Conservation (phyloP, 2,888 invertebrate species). For the Leptogaster cylindrica region DNA sequence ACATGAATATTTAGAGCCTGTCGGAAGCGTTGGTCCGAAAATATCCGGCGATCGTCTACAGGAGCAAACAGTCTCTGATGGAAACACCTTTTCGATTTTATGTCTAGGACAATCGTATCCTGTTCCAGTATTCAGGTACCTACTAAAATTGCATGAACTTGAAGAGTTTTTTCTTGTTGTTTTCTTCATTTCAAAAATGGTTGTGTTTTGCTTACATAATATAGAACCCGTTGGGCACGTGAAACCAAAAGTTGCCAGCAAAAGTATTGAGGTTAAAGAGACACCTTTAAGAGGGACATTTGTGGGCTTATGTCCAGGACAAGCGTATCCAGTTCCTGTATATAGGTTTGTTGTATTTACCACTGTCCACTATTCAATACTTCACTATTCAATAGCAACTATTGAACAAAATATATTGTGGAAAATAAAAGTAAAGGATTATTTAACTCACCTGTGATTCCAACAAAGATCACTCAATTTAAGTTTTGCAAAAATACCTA, state of each 20-base stretch:
- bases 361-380: too few species aligned
- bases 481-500: too few species aligned
- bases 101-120: conserved; percentile 80
- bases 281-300: conserved; percentile 50
- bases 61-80: conserved; percentile 62
- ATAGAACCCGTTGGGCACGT: conserved; percentile 59
- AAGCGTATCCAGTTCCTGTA: conserved; percentile 66
- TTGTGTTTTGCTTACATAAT: too few species aligned
- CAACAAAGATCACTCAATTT: too few species aligned
- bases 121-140: conserved; percentile 75
- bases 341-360: conserved; percentile 67
- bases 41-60: conserved; percentile 66
- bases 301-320: conserved; percentile 62
- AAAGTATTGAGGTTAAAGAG: conserved; percentile 59
- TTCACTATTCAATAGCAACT: too few species aligned
- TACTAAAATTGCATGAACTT: not conserved
- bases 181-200: too few species aligned
- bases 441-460: too few species aligned
- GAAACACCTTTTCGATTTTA: conserved; percentile 68
- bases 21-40: conserved; percentile 72
- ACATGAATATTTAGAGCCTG: conserved; percentile 65
- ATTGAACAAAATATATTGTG: too few species aligned
- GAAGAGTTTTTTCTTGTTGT: not conserved
- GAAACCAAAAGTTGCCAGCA: conserved; percentile 57
- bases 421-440: too few species aligned